Base-by-base conservation (phyloP, 1,140 invertebrate genomes). In the Arctopsyche grandis region DNA sequence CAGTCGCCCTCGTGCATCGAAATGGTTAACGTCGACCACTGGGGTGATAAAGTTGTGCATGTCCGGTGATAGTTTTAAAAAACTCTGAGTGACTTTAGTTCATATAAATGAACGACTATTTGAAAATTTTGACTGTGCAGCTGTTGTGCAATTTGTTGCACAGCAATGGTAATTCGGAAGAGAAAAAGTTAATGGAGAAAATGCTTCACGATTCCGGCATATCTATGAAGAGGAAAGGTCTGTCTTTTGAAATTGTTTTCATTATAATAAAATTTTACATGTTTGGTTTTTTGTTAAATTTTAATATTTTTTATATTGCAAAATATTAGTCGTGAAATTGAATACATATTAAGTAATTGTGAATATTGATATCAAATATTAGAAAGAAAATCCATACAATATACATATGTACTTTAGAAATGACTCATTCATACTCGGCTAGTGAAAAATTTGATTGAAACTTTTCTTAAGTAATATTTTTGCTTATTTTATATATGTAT, bases 171-270 rank as follows among this genome's bases (percentile, higher is more conserved):
- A 79, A 46, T 19, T n/a, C 60, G 24, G 73, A 78, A 22, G 52
- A 82, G 56, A 80, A 77, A 14, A 29, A 74, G 24, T 22, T 58
- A 19, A 19, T 79, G n/a, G 19, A 78, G 48, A 82, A 82, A 48
- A 82, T 80, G 79, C 48, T 82, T 46, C 66, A 82, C 74, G 81
- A 80, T 70, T 80, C 81, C 43, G 81, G 81, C 16, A 79, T 82
- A 5, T 82, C 63, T 58, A 74, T 79, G 79, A 80, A 79, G 22
- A 73, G 79, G 69, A 80, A 79, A 69, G 77, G 81, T 82, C 38
- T 71, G 81, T 80, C 46, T 16, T 16, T 63, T 76, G 38, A 0
- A 38, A 38, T 38, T 38, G 29, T 38, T 38, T 38, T 38, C 7
- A 38, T 19, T 38, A 7, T 38, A 38, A 38, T 7, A 38, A 38